Evolutionary conservation across 2,797 vertebrate genomes (phyloP).

Genomic region (Capromys pilorides): DNA sequence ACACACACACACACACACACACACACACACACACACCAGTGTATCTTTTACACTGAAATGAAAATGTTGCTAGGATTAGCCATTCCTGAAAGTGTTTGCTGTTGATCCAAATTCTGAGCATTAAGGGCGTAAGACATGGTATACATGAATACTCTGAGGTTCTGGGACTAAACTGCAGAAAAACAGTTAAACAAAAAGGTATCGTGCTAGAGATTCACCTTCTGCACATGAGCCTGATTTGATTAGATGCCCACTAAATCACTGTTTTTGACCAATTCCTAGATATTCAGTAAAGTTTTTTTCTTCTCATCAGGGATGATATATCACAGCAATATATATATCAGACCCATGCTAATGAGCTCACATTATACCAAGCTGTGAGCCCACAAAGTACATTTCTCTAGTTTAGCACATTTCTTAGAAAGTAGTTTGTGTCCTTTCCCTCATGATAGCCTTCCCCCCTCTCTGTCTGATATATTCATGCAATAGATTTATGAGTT

Average conservation of each 20-base stretch:
- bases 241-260: not conserved
- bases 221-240: not conserved
- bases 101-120: not conserved
- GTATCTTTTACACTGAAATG: not conserved
- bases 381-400: conserved; percentile 5
- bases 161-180: not conserved
- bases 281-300: not conserved
- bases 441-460: conserved; percentile 32
- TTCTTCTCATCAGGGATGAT: conserved; percentile 23
- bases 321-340: not conserved
- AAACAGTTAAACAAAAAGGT: not conserved
- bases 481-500: conserved; percentile 66
- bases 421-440: conserved; percentile 44
- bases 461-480: conserved; percentile 53
- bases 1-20: not conserved
- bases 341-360: conserved; percentile 2
- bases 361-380: conserved; percentile 41
- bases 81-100: not conserved
- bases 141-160: not conserved
- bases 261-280: not conserved
- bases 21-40: not conserved
- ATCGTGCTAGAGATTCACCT: not conserved
- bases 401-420: conserved; percentile 42
- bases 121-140: not conserved
- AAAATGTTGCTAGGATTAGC: conserved; percentile 36